phyloP scores from a whole-genome alignment of 2,113 vertebrate genomes.

The Myotis yumanensis region DNA sequence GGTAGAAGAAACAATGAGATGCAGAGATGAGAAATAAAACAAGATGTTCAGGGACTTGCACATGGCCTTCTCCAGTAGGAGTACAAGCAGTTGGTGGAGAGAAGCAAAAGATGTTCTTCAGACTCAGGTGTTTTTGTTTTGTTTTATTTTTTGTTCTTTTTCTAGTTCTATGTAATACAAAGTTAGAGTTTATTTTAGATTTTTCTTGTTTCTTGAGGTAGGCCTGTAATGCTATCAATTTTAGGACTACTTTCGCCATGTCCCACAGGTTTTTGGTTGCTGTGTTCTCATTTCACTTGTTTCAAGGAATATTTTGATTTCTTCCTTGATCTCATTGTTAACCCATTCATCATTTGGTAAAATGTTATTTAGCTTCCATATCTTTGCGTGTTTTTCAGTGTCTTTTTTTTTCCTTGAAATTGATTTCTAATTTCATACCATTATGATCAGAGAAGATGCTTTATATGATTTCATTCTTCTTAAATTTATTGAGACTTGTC shows the following conservation, averaged over 20 bases:
- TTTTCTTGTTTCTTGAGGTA: background rate
- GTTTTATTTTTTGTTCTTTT: background rate
- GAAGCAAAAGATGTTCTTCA: conserved; percentile 37
- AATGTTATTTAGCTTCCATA: background rate
- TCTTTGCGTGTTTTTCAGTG: background rate
- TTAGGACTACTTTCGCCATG: background rate
- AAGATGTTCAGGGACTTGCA: background rate
- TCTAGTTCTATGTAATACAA: background rate
- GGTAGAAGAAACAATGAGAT: background rate
- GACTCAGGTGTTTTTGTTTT: background rate
- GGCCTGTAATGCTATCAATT: background rate
- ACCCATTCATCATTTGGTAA: background rate
- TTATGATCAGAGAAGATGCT: background rate
- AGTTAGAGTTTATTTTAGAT: background rate
- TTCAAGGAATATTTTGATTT: background rate
- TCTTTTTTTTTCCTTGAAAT: background rate
- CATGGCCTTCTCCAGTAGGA: background rate
- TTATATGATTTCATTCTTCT: background rate
- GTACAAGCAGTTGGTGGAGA: background rate
- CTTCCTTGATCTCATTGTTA: background rate
- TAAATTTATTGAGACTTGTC: background rate
- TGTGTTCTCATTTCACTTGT: background rate
- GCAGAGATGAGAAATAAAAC: background rate
- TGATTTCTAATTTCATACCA: background rate
- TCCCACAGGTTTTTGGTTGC: background rate